Base-by-base conservation (phyloP, 2,113 vertebrate genomes). In the Centropus unirufus region DNA sequence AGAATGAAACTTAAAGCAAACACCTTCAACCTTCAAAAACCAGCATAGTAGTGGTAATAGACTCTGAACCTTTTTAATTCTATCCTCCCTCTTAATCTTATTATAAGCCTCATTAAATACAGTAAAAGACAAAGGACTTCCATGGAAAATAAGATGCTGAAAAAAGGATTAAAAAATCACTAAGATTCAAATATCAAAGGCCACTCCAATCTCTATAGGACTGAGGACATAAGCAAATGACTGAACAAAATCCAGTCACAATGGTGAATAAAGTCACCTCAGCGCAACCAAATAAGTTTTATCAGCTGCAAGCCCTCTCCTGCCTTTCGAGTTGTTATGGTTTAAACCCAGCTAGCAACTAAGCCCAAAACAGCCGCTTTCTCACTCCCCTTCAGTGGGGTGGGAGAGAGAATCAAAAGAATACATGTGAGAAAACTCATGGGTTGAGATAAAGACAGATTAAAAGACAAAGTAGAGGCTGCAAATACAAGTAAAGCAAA, bases 141-240 rank as follows among this genome's bases (percentile, higher is more conserved):
- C 51, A 39, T 26, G 6, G 24, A 83, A 61, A n/a, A 40, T 51
- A 89, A 67, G 34, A 73, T 73, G 67, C 18, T 61, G 34, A 11
- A 69, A 72, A 57, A 24, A 78, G 46, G 8, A 63, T 23, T 8
- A 69, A 8, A 82, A 85, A 73, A 36, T 36, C 5, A 80, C 7
- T 14, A 58, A 75, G 44, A 93, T 30, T 89, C 68, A 92, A 69
- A 30, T 51, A 83, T 11, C 51, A 87, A 72, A 84, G 58, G 51
- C 15, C 26, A 77, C 34, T 83, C 22, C 42, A 49, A 14, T 74
- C 46, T 66, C 46, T 55, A 2, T 0, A 0, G 49, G 46, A 24
- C 1, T 58, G 40, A 74, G 22, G 29, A 67, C 51, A 27, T 18
- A 74, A 39, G 6, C 26, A 83, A 83, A 89, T 36, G 27, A 58